phyloP scores from a whole-genome alignment of 2,797 vertebrate genomes.

The Macropodus opercularis region DNA sequence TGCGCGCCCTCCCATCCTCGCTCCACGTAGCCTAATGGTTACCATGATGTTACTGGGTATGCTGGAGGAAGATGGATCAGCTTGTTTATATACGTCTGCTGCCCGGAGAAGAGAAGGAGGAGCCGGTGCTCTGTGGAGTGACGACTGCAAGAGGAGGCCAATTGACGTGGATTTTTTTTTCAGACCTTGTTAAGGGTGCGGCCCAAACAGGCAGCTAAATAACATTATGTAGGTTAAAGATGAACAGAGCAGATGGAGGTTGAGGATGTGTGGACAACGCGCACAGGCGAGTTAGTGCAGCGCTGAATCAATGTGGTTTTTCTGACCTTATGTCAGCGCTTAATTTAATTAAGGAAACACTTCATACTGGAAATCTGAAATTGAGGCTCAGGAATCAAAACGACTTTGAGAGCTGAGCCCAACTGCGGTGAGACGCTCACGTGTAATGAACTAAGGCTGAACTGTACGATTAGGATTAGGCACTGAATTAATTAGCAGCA shows the following conservation, averaged over 20 bases:
- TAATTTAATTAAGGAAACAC: conserved; percentile 8
- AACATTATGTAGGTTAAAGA: conserved; percentile 59
- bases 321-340: neutral
- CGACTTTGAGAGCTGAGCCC: conserved; percentile 13
- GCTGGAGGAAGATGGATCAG: conserved; percentile 73
- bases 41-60: conserved; percentile 77
- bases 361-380: conserved; percentile 5
- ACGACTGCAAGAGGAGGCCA: conserved; percentile 65
- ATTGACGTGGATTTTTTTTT: conserved; percentile 57
- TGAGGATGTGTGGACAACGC: conserved; percentile 5
- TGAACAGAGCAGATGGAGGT: conserved; percentile 36
- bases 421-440: conserved; percentile 11
- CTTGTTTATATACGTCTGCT: conserved; percentile 78
- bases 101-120: conserved; percentile 65
- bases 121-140: conserved; percentile 66
- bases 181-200: conserved; percentile 74
- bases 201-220: conserved; percentile 60
- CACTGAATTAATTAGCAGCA: conserved; percentile 41
- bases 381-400: conserved; percentile 20
- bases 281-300: neutral
- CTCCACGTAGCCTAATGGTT: conserved; percentile 63
- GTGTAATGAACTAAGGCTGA: conserved; percentile 44
- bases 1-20: conserved; percentile 63
- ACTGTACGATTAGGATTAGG: conserved; percentile 40
- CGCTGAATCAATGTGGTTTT: neutral